A percentile compares a stretch with the other conserved stretches of the same genome.
phyloP scores from a whole-genome alignment of 1,140 invertebrate genomes.

The Drosophila ficusphila region DNA sequence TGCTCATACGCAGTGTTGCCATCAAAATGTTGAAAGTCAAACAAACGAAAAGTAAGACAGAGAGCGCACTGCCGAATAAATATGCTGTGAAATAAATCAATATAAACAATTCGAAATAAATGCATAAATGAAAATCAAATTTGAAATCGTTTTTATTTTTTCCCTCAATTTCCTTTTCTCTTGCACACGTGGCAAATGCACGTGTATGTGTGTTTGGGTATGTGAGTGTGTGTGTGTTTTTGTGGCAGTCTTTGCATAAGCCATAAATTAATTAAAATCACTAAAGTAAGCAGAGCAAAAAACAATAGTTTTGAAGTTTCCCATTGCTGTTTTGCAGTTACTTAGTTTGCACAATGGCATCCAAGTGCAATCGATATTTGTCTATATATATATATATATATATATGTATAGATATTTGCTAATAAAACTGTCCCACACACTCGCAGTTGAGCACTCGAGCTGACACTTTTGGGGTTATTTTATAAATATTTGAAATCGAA shows the following conservation, averaged over 20 bases:
- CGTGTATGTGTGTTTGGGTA: neutral
- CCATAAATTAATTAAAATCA: constrained; percentile 55
- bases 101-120: constrained; percentile 50
- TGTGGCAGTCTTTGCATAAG: neutral
- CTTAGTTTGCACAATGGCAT: constrained; percentile 54
- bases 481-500: constrained; percentile 16
- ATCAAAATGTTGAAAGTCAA: neutral
- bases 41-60: neutral
- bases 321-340: constrained; percentile 34
- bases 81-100: constrained; percentile 41
- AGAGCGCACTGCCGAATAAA: constrained; percentile 15
- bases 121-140: constrained; percentile 53
- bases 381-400: too few relatives aligned
- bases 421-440: constrained; percentile 47
- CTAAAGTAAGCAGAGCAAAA: constrained; percentile 20
- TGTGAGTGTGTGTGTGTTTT: neutral
- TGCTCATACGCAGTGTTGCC: constrained; percentile 22
- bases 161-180: neutral
- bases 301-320: constrained; percentile 13
- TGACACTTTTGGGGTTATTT: constrained; percentile 18
- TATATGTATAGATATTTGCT: constrained; percentile 61
- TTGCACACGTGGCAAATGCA: neutral
- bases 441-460: neutral
- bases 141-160: constrained; percentile 34
- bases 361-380: constrained; percentile 53